These are phyloP conservation scores for Sipha maydis DNA, from an alignment of 2,888 invertebrate genomes.

Conservation along the genomic window DNA sequence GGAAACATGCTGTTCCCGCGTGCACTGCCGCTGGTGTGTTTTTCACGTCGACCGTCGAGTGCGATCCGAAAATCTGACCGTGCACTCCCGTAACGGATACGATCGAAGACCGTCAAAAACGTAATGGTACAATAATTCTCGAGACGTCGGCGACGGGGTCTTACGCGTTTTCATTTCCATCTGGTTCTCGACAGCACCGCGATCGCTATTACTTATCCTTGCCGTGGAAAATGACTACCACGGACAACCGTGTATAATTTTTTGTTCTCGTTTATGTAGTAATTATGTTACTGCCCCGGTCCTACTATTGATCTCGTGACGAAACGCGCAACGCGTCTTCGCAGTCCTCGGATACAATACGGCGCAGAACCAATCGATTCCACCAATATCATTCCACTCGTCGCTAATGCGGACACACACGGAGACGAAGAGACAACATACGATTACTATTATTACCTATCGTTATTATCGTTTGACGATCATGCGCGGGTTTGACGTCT, in stretches of 20 bases:
- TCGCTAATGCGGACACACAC: background rate
- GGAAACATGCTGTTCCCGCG: too few relatives aligned
- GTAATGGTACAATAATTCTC: too few relatives aligned
- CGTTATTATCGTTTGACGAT: background rate
- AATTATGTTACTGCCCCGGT: background rate
- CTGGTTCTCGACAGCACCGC: background rate
- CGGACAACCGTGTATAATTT: slow-evolving; percentile 46
- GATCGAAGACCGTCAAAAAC: too few relatives aligned
- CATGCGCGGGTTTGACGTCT: background rate
- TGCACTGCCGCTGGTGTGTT: too few relatives aligned
- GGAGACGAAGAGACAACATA: background rate
- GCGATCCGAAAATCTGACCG: too few relatives aligned
- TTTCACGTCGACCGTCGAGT: too few relatives aligned
- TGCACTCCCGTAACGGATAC: too few relatives aligned
- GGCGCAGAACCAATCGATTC: background rate
- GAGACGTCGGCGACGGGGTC: too few relatives aligned
- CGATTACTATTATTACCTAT: background rate
- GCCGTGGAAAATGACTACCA: background rate
- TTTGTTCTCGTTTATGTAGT: slow-evolving; percentile 20
- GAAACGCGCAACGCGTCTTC: background rate
- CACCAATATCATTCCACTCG: background rate
- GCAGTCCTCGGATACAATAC: background rate
- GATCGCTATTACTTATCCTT: background rate
- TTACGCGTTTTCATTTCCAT: too few relatives aligned
- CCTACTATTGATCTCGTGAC: background rate